Percentiles rank a stretch among this genome's conserved stretches.
These are phyloP conservation scores for Trichonephila clavipes DNA, from an alignment of 1,140 invertebrate species.

Conservation along the genomic window DNA sequence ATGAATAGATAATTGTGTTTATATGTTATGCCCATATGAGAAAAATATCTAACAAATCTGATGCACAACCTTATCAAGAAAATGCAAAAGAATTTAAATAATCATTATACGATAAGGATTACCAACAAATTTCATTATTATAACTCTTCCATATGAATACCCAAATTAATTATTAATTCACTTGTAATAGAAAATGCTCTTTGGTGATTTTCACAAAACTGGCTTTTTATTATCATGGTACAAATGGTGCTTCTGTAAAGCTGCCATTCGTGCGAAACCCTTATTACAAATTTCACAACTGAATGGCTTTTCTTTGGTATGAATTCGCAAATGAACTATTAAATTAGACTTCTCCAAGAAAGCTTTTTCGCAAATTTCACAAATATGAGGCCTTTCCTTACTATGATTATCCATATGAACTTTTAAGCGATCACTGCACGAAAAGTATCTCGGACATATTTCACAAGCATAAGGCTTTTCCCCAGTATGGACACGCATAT, in stretches of 20 bases:
- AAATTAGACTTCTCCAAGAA: conserved; percentile 78
- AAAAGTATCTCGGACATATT: no score
- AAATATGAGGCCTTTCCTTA: conserved; percentile 75
- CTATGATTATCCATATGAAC: neutral
- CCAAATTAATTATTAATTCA: neutral
- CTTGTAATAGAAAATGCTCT: neutral
- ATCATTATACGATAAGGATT: no score
- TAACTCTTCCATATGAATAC: neutral
- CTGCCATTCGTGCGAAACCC: neutral
- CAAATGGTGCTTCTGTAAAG: neutral
- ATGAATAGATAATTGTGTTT: no score
- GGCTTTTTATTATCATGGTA: neutral
- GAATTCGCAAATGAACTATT: conserved; percentile 77
- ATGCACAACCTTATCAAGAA: neutral
- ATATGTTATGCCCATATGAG: no score
- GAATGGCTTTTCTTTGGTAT: conserved; percentile 47
- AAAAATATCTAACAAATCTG: neutral
- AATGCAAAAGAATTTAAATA: no score
- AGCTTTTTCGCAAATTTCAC: conserved; percentile 77
- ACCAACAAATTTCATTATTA: no score
- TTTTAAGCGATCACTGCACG: no score
- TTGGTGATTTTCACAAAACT: neutral
- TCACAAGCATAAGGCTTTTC: no score
- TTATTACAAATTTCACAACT: neutral
- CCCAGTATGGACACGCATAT: no score